phyloP scores from a whole-genome alignment of 1,140 invertebrate species.

The Polyergus mexicanus region DNA sequence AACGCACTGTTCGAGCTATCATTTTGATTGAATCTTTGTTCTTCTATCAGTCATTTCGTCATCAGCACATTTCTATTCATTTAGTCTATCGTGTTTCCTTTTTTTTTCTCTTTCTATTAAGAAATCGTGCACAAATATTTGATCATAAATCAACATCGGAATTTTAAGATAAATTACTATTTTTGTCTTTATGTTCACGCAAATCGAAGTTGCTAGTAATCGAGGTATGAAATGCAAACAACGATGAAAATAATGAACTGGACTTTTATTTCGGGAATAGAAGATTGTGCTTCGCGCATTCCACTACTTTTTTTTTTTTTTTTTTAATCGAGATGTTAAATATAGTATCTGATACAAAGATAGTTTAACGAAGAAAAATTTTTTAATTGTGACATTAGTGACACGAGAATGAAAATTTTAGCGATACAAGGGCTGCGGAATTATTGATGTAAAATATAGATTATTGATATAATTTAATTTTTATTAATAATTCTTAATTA shows the following conservation, averaged over 20 bases:
- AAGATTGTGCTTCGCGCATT: neutral
- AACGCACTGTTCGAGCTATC: conserved; percentile 68
- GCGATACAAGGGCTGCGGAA: too few species aligned
- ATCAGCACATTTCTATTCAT: conserved; percentile 28
- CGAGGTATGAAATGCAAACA: conserved; percentile 48
- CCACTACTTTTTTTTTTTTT: neutral
- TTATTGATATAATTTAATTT: conserved; percentile 30
- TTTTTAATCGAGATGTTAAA: neutral
- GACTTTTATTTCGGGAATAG: conserved; percentile 9
- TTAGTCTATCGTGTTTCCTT: conserved; percentile 5
- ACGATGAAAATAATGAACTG: conserved; percentile 55
- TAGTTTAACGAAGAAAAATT: neutral
- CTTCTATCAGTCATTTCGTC: conserved; percentile 24
- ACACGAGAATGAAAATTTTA: neutral
- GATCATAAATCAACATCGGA: conserved; percentile 67
- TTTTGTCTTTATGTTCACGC: conserved; percentile 48
- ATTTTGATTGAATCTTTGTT: conserved; percentile 61
- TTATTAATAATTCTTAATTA: neutral
- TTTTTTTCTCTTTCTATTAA: neutral
- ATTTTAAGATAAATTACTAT: conserved; percentile 72
- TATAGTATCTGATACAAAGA: neutral
- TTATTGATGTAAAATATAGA: neutral
- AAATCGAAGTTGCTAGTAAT: conserved; percentile 65
- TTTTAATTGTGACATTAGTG: neutral
- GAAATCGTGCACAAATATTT: conserved; percentile 71